Evolutionary conservation across 2,113 vertebrate genomes (phyloP).

Genomic region (Bufo bufo): DNA sequence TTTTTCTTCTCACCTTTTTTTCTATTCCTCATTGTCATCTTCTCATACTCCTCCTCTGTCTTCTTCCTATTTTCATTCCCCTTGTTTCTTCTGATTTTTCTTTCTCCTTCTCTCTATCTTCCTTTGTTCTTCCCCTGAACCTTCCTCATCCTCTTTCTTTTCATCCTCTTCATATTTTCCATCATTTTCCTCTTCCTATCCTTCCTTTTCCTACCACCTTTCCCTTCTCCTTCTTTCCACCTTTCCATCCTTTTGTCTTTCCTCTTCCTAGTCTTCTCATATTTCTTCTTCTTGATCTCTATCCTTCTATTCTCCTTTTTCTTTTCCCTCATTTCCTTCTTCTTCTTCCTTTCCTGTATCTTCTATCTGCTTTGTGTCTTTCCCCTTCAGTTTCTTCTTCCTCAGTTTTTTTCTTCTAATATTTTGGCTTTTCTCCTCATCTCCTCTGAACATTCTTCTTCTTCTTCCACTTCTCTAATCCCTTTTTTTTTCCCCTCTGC

Average conservation of each 20-base stretch:
- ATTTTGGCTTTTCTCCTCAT: fast-evolving
- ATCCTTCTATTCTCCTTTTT: background rate
- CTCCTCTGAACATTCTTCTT: background rate
- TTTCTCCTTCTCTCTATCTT: background rate
- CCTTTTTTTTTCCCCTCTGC: background rate
- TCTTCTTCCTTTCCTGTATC: fast-evolving
- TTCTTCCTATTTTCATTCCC: background rate
- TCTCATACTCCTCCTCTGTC: background rate
- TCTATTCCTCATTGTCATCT: background rate
- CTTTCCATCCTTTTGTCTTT: background rate
- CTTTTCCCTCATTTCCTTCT: too few species aligned
- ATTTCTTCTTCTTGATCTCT: background rate
- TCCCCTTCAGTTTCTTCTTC: background rate
- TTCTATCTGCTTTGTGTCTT: background rate
- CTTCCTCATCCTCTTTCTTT: background rate
- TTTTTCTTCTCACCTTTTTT: background rate
- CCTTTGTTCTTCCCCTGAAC: background rate
- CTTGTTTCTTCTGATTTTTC: fast-evolving
- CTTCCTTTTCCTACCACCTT: background rate
- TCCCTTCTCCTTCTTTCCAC: background rate
- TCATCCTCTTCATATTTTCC: background rate
- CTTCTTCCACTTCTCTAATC: background rate
- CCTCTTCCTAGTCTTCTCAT: background rate
- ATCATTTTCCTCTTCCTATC: background rate
- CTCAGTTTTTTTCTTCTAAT: background rate